phyloP scores from a whole-genome alignment of 92 coral and sea anemone species.

The Porites cylindrica region DNA sequence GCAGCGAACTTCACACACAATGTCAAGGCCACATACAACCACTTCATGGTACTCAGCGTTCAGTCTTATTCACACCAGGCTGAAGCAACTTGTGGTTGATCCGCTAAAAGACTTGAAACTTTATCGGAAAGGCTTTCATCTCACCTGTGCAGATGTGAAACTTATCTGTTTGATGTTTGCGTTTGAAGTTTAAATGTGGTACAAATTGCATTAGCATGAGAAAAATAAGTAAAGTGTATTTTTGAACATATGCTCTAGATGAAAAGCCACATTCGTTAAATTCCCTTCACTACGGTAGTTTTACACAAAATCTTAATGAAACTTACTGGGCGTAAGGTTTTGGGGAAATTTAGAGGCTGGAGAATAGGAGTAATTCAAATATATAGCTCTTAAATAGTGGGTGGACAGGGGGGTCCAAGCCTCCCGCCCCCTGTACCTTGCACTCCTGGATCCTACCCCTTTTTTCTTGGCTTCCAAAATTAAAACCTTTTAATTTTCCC shows the following conservation, averaged over 20 bases:
- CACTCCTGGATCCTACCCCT: too few relatives aligned
- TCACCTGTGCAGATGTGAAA: constrained; percentile 33
- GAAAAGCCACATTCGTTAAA: background rate
- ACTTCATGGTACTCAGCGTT: constrained; percentile 51
- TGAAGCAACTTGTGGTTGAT: background rate
- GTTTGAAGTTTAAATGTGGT: background rate
- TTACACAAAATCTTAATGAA: too few relatives aligned
- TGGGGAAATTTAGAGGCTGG: background rate
- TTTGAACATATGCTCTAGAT: background rate
- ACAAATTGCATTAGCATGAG: background rate
- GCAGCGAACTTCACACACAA: constrained; percentile 36
- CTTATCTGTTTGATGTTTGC: background rate
- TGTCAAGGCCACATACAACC: constrained; percentile 26
- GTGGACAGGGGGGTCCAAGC: too few relatives aligned
- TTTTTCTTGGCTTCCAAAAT: too few relatives aligned
- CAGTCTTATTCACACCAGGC: background rate
- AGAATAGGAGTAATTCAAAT: too few relatives aligned
- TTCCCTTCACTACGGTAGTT: too few relatives aligned
- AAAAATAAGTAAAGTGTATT: background rate
- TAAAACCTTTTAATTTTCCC: too few relatives aligned
- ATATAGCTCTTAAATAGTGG: too few relatives aligned
- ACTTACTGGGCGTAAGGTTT: background rate
- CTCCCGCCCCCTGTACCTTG: too few relatives aligned
- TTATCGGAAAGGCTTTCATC: background rate
- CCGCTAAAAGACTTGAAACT: background rate